A percentile compares a stretch with the other conserved stretches of the same genome.
Conservation (phyloP, 2,888 invertebrate genomes). For the Hoplodrina ambigua region DNA sequence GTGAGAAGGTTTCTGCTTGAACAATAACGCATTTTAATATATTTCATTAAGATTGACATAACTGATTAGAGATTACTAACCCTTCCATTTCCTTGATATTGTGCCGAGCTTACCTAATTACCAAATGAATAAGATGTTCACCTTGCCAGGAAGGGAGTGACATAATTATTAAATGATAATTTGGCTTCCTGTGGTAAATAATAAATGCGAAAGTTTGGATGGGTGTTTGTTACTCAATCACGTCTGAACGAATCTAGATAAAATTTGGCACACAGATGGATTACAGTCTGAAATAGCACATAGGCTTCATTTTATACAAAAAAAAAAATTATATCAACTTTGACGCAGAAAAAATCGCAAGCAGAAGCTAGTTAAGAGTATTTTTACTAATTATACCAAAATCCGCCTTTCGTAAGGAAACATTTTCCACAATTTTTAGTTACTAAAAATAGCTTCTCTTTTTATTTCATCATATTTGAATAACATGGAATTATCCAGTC, state of each 20-base stretch:
- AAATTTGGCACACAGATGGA: too few relatives aligned
- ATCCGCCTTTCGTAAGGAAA: neutral
- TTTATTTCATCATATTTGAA: conserved; percentile 7
- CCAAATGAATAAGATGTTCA: conserved; percentile 59
- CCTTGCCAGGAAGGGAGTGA: conserved; percentile 56
- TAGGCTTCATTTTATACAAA: too few relatives aligned
- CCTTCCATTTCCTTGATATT: conserved; percentile 73
- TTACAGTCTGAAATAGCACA: too few relatives aligned
- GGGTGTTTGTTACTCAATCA: too few relatives aligned
- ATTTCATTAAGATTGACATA: conserved; percentile 89
- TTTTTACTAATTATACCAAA: neutral
- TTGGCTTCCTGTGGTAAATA: conserved; percentile 38
- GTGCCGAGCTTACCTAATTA: conserved; percentile 59
- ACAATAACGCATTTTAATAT: conserved; percentile 88
- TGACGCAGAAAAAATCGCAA: too few relatives aligned
- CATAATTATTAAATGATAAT: conserved; percentile 40
- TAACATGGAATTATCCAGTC: conserved; percentile 1
- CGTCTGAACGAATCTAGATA: too few relatives aligned
- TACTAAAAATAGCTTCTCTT: neutral
- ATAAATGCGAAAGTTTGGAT: neutral
- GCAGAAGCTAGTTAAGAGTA: too few relatives aligned
- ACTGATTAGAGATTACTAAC: conserved; percentile 81
- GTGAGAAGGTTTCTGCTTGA: conserved; percentile 84
- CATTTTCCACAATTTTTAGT: neutral
- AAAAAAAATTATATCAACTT: too few relatives aligned